phyloP scores from a whole-genome alignment of 1,140 invertebrate genomes.

The Euwallacea fornicatus region DNA sequence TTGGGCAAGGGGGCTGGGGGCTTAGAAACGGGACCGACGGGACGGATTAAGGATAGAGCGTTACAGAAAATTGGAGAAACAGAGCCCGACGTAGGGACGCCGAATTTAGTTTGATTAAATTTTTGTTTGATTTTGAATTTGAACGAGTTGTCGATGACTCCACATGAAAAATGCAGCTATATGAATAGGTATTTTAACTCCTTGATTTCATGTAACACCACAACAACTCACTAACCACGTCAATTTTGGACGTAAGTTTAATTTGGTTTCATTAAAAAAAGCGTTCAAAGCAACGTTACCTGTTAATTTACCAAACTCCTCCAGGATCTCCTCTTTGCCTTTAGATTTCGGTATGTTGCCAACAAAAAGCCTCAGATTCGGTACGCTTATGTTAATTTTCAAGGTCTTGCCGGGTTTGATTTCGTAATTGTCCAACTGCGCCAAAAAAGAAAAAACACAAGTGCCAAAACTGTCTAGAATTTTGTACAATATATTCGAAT shows the following conservation, averaged over 20 bases:
- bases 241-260: conserved; percentile 14
- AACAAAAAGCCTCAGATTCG: conserved; percentile 99
- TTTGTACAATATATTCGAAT: conserved; percentile 38
- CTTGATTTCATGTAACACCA: conserved; percentile 11
- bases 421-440: conserved; percentile 99
- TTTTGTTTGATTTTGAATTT: not conserved
- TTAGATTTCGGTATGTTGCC: conserved; percentile 99
- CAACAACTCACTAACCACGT: not conserved
- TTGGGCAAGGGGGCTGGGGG: conserved; percentile 44
- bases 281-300: conserved; percentile 73
- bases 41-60: conserved; percentile 16
- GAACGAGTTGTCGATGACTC: not conserved
- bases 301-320: conserved; percentile 99
- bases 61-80: conserved; percentile 5
- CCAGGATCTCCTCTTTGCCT: conserved; percentile 99
- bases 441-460: conserved; percentile 62
- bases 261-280: conserved; percentile 18
- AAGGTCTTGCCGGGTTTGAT: conserved; percentile 98
- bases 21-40: conserved; percentile 18
- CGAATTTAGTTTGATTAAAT: conserved; percentile 30
- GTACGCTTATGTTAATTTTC: conserved; percentile 99
- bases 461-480: conserved; percentile 63
- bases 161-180: not conserved
- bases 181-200: not conserved
- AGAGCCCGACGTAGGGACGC: conserved; percentile 53